Percentiles rank a stretch among this genome's conserved stretches.
Conservation (phyloP, 2,113 vertebrate genomes). For the Microcebus griseorufus region DNA sequence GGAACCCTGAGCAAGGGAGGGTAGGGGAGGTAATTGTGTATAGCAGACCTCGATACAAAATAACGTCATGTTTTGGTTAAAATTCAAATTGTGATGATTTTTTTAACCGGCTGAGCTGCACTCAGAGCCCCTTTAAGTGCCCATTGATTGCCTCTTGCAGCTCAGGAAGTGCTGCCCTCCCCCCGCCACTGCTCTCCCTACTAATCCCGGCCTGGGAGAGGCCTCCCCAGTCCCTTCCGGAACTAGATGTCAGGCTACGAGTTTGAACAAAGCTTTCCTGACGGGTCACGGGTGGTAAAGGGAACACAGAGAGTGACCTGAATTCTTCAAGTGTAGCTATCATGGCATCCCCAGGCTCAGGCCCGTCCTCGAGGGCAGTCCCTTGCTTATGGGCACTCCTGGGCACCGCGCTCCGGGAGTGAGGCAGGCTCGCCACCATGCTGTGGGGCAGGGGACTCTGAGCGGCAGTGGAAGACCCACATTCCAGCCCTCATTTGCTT, state of each 20-base stretch:
- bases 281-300: not conserved
- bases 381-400: not conserved
- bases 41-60: not conserved
- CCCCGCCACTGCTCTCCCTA: not conserved
- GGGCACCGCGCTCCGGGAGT: not conserved
- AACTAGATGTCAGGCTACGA: not conserved
- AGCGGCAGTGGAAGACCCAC: not conserved
- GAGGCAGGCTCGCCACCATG: not conserved
- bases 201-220: not conserved
- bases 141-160: not conserved
- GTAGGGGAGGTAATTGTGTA: not conserved
- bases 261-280: not conserved
- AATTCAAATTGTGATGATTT: not conserved
- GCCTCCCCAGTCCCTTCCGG: not conserved
- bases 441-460: not conserved
- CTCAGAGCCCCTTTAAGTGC: not conserved
- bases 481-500: not conserved
- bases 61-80: not conserved
- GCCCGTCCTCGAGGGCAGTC: not conserved
- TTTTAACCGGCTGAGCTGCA: not conserved
- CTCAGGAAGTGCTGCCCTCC: not conserved
- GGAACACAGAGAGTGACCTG: not conserved
- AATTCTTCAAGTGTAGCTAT: not conserved
- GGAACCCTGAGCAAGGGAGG: not conserved
- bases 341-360: not conserved